Evolutionary conservation across 2,797 vertebrate genomes (phyloP).

Genomic region (Phrynocephalus vlangalii): DNA sequence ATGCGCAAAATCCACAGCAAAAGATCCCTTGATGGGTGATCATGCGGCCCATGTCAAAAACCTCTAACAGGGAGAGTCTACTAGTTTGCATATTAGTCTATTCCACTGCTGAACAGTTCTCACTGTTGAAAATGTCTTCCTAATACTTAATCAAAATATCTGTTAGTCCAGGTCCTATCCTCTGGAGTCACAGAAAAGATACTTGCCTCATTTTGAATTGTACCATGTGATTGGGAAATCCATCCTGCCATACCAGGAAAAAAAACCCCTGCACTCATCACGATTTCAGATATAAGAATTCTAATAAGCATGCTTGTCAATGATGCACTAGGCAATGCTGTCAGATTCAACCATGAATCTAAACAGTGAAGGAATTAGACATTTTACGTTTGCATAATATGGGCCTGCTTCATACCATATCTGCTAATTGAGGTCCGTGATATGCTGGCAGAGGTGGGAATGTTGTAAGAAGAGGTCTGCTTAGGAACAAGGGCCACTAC

Average conservation of each 20-base stretch:
- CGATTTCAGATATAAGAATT: background rate
- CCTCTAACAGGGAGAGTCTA: no score
- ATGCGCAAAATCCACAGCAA: no score
- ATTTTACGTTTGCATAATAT: accelerated
- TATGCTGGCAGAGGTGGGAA: conserved; percentile 95
- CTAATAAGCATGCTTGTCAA: background rate
- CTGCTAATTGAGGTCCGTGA: conserved; percentile 95
- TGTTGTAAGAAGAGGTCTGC: conserved; percentile 98
- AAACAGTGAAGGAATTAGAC: background rate
- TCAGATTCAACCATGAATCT: background rate
- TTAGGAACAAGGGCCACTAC: conserved; percentile 96
- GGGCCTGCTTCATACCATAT: conserved; percentile 86
- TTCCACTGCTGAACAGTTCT: no score
- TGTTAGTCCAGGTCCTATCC: no score
- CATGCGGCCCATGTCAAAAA: no score
- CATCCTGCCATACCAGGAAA: background rate
- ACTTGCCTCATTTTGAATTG: background rate
- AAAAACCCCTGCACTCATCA: background rate
- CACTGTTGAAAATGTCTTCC: no score
- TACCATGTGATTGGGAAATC: no score
- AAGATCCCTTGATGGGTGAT: no score
- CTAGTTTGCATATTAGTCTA: no score
- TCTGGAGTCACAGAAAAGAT: no score
- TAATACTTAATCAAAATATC: no score
- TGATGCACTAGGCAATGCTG: background rate